Percentiles rank a stretch among this genome's conserved stretches.
phyloP scores from a whole-genome alignment of 2,888 invertebrate species.

The Athalia cordata region DNA sequence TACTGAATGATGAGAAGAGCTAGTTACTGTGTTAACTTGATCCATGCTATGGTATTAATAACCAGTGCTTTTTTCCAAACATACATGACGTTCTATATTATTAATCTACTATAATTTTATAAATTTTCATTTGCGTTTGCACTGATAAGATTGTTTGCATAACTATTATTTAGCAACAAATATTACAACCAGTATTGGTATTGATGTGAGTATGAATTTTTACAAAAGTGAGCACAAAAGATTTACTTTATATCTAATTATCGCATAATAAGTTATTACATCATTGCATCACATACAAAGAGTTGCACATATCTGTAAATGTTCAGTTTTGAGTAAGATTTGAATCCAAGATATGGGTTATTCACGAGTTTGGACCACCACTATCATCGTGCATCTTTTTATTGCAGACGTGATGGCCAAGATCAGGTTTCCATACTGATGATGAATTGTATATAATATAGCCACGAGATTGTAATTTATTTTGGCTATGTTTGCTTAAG shows the following conservation, averaged over 20 bases:
- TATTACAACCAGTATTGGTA: conserved; percentile 29
- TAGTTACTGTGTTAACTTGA: conserved; percentile 17
- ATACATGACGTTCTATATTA: conserved; percentile 7
- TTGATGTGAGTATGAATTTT: conserved; percentile 37
- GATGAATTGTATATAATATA: conserved; percentile 32
- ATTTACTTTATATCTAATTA: conserved; percentile 37
- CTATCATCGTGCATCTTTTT: conserved; percentile 4
- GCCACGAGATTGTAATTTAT: conserved; percentile 43
- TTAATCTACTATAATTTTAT: conserved; percentile 32
- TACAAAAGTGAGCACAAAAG: conserved; percentile 35
- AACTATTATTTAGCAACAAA: conserved; percentile 18
- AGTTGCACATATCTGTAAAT: conserved; percentile 12
- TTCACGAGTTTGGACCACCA: neutral
- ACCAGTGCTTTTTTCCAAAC: conserved; percentile 28
- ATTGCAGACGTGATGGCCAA: conserved; percentile 13
- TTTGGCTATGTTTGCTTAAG: conserved; percentile 34
- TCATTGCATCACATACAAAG: conserved; percentile 22
- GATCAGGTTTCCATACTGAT: conserved; percentile 15
- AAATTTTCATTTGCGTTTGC: conserved; percentile 24
- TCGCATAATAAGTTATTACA: conserved; percentile 33
- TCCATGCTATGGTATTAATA: neutral
- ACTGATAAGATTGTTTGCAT: neutral
- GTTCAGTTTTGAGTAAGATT: neutral
- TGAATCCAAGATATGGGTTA: neutral
- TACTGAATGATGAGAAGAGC: conserved; percentile 5